These are phyloP conservation scores for Fulica atra DNA, from an alignment of 2,113 vertebrate species.

Conservation along the genomic window DNA sequence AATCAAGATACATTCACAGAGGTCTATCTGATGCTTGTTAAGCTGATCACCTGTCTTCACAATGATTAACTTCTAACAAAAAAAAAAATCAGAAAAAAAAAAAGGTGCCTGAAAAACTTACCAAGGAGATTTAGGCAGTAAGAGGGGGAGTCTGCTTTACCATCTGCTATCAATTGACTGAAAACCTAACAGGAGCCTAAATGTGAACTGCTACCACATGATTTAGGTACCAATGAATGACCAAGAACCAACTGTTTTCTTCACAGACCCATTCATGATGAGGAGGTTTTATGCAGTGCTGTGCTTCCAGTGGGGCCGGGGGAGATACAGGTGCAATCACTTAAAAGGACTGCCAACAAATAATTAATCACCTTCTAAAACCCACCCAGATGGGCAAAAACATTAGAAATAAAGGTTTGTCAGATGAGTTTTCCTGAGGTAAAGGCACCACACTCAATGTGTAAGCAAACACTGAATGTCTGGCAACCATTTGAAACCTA, in stretches of 20 bases:
- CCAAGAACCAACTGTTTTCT: not conserved
- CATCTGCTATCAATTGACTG: not conserved
- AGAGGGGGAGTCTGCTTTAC: not conserved
- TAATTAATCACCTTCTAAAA: not conserved
- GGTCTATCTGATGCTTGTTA: not conserved
- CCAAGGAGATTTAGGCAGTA: not conserved
- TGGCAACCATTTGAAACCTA: not conserved
- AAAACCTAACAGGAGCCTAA: not conserved
- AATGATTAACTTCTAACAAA: not conserved
- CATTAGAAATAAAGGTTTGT: not conserved
- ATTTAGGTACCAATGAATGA: not conserved
- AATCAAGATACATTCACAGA: not conserved
- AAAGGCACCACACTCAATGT: not conserved
- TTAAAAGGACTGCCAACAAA: not conserved
- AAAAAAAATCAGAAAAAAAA: not conserved
- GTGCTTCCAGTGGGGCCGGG: not conserved
- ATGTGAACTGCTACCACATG: not conserved
- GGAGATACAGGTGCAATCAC: not conserved
- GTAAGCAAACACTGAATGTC: not conserved
- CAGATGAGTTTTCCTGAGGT: not conserved
- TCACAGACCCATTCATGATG: not conserved
- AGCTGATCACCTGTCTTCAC: not conserved
- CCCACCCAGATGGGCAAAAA: not conserved
- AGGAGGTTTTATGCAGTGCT: not conserved
- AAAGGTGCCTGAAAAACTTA: conserved; percentile 30